Evolutionary conservation across 2,888 invertebrate species (phyloP), one percentile per base, ranked within the genome.

Genomic region (Drosophila kambysellisi): DNA sequence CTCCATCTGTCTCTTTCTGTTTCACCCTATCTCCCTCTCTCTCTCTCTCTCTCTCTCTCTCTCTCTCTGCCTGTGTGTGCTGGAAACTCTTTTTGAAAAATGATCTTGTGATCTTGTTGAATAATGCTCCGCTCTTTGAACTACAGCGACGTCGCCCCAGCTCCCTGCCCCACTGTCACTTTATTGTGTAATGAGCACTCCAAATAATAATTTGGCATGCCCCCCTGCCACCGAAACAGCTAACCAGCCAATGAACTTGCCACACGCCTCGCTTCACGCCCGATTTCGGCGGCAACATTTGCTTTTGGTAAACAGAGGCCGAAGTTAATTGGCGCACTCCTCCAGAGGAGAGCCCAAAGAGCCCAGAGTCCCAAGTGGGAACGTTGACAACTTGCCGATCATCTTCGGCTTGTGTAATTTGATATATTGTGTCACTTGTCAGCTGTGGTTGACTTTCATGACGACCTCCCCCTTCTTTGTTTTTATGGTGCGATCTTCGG

Each of bases 161-260:
- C 57, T 57, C 50, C 65, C 70, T 54, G 46, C 39, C 63, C 33
- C 61, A 46, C 67, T 76, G 74, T 62, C 86, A 74, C 54, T 80
- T 75, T 85, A 84, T 91, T 91, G 80, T 91, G 91, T 91, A 91
- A 91, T 90, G 88, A 91, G 88, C 83, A 79, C 89, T 89, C 84
- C 79, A 91, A 91, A 91, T 90, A 91, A 91, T 89, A 90, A 88
- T 91, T 91, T 90, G 89, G 80, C 81, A 82, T 74, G 83, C 76
- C 61, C 57, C 58, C 64, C n/a, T n/a, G 56, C 15, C 9, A 35
- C 7, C 15, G 33, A 20, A 15, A 29, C 20, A 37, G 15, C 25
- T 15, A n/a, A 35, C 51, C 66, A 39, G 33, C 71, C 63, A 52
- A 17, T 20, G 52, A 60, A 48, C 53, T n/a, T 79, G 83, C 81